Percentiles rank a stretch among this genome's conserved stretches.
Conservation (phyloP, 2,113 vertebrate species). For the Ptyas mucosa region DNA sequence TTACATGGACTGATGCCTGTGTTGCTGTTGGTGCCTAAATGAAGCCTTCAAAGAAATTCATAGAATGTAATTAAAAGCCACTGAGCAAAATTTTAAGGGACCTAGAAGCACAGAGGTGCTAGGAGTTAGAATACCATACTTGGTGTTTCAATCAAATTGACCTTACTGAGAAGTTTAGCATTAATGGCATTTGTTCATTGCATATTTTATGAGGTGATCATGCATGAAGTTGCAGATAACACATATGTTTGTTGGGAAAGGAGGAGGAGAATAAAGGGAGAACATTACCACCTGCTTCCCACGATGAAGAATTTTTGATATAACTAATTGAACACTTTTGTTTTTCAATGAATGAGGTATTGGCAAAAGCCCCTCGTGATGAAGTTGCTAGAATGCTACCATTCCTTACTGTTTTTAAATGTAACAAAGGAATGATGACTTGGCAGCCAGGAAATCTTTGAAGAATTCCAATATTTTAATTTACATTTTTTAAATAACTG, state of each 20-base stretch:
- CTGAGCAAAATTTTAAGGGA: background rate
- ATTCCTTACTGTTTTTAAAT: background rate
- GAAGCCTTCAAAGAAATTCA: constrained; percentile 33
- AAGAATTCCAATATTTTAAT: background rate
- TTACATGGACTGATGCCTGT: constrained; percentile 28
- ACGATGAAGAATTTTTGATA: background rate
- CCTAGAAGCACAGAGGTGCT: background rate
- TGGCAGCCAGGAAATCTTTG: background rate
- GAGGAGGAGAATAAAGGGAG: background rate
- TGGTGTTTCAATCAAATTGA: background rate
- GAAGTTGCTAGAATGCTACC: background rate
- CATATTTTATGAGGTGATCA: constrained; percentile 25
- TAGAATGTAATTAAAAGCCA: constrained; percentile 44
- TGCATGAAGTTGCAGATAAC: constrained; percentile 20
- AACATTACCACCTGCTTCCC: background rate
- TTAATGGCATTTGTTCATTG: background rate
- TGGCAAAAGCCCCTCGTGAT: background rate
- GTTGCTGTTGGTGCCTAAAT: constrained; percentile 44
- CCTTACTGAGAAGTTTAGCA: background rate
- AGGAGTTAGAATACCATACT: background rate
- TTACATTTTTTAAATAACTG: background rate
- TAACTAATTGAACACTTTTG: background rate
- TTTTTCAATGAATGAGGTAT: background rate
- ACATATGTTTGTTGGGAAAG: constrained; percentile 8
- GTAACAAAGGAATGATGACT: background rate